A percentile compares a stretch with the other conserved stretches of the same genome.
phyloP scores from a whole-genome alignment of 2,888 invertebrate genomes.

The Neoaliturus tenellus region DNA sequence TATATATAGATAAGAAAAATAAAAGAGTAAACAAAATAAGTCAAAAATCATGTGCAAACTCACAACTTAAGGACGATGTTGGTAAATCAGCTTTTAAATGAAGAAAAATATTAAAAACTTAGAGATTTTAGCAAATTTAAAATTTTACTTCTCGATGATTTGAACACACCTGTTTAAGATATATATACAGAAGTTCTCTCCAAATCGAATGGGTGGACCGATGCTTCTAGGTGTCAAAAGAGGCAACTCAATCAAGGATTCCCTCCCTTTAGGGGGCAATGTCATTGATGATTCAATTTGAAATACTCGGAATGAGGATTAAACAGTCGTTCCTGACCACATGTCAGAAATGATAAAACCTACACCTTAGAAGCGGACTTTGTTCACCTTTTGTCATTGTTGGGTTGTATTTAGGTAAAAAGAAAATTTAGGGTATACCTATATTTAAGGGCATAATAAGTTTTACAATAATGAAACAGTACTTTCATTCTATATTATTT shows the following conservation, averaged over 20 bases:
- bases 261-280: not conserved
- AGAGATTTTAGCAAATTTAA: not conserved
- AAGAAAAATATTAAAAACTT: no score
- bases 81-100: no score
- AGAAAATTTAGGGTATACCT: no score
- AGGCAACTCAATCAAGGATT: slow-evolving; percentile 1
- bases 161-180: not conserved
- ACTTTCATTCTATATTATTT: no score
- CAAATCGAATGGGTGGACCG: slow-evolving; percentile 25
- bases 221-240: slow-evolving; percentile 48
- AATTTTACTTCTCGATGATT: not conserved
- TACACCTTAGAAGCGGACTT: slow-evolving; percentile 33
- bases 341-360: not conserved
- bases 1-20: not conserved
- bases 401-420: not conserved
- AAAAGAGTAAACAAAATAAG: not conserved
- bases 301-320: not conserved
- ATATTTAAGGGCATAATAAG: no score
- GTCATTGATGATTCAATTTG: no score
- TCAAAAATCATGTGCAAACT: no score
- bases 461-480: no score
- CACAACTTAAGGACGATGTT: no score
- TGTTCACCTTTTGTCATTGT: slow-evolving; percentile 29
- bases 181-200: not conserved
- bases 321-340: not conserved